These are phyloP conservation scores for Coenonympha arcania DNA, from an alignment of 2,888 invertebrate genomes.

Conservation along the genomic window DNA sequence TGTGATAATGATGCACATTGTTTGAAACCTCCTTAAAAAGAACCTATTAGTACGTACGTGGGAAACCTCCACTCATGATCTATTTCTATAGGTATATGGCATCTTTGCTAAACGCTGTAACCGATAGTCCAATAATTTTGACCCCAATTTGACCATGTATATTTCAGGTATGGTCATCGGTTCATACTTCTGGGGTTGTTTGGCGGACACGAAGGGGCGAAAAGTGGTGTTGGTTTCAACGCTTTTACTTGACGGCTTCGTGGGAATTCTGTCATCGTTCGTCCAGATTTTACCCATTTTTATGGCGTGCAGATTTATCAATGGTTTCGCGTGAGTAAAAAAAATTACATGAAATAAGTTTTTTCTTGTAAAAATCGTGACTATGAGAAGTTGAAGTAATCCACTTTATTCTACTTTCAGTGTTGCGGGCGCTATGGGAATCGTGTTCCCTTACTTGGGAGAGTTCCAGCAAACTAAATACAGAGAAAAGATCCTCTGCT, in stretches of 20 bases:
- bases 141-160: background rate
- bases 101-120: no score
- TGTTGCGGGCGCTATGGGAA: conserved; percentile 87
- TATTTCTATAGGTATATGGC: no score
- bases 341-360: no score
- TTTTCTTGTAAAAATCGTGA: no score
- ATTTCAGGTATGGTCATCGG: conserved; percentile 83
- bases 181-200: conserved; percentile 88
- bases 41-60: no score
- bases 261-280: conserved; percentile 82
- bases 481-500: conserved; percentile 85
- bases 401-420: no score
- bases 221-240: conserved; percentile 82
- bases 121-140: no score
- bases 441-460: conserved; percentile 86
- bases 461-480: conserved; percentile 87
- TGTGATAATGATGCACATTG: no score
- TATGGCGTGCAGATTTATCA: conserved; percentile 81
- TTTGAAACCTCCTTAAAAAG: no score
- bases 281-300: conserved; percentile 82
- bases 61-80: no score
- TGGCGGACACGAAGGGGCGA: conserved; percentile 88
- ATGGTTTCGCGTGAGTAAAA: conserved; percentile 83
- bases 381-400: no score
- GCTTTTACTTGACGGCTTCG: conserved; percentile 80